These are phyloP conservation scores for Schizopygopsis malacanthus DNA, from an alignment of 2,797 vertebrate species.

Conservation along the genomic window DNA sequence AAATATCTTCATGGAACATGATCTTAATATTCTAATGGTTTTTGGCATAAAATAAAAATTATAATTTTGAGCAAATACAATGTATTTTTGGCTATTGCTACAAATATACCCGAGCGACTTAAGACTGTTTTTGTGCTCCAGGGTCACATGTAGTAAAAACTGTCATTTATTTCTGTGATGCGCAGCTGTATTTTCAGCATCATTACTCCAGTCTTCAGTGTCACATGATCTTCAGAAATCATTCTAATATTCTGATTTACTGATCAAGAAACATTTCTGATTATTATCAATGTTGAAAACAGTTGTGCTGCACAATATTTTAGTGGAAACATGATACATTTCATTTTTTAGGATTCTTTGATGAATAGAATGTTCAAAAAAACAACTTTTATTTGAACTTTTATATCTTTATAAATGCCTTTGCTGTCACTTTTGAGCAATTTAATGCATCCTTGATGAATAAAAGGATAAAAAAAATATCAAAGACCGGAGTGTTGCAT, in stretches of 20 bases:
- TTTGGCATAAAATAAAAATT: too few relatives aligned
- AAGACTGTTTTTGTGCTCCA: too few relatives aligned
- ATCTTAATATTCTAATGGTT: too few relatives aligned
- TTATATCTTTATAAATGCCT: not conserved
- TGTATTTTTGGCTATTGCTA: too few relatives aligned
- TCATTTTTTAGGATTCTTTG: not conserved
- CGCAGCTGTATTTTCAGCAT: not conserved
- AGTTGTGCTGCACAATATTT: not conserved
- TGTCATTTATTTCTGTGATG: not conserved
- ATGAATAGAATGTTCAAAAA: not conserved
- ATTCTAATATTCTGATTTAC: not conserved
- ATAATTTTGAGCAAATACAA: too few relatives aligned
- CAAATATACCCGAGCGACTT: too few relatives aligned
- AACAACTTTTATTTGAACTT: not conserved
- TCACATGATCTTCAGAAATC: not conserved
- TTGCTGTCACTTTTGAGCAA: not conserved
- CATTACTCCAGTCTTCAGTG: not conserved
- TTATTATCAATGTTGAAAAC: not conserved
- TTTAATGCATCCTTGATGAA: not conserved
- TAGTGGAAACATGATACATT: not conserved
- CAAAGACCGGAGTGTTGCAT: not conserved
- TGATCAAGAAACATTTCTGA: not conserved
- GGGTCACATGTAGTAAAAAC: too few relatives aligned
- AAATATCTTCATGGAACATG: not conserved
- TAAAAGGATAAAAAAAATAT: not conserved